A percentile compares a stretch with the other conserved stretches of the same genome.
Evolutionary conservation across 2,113 vertebrate species (phyloP).

Genomic region (Tetraodon nigroviridis): DNA sequence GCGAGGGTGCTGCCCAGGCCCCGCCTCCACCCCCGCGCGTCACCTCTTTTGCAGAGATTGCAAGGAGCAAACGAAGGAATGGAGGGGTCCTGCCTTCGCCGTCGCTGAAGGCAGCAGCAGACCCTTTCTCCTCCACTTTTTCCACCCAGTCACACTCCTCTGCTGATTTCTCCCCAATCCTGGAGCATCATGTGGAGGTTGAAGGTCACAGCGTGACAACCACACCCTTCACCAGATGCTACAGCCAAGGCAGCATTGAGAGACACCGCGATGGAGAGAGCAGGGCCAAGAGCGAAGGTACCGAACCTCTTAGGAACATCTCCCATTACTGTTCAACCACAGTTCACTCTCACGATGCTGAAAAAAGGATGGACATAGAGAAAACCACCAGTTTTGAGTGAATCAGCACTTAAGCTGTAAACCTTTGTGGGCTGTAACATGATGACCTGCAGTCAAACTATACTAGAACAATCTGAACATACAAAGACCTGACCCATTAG

Average conservation of each 20-base stretch:
- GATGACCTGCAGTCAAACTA: too few relatives aligned
- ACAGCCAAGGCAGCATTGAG: slow-evolving; percentile 73
- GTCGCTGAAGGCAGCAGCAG: slow-evolving; percentile 68
- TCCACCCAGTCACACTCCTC: slow-evolving; percentile 72
- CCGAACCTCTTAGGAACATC: background rate
- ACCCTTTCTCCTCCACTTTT: slow-evolving; percentile 66
- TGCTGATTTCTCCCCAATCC: slow-evolving; percentile 84
- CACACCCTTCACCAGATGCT: slow-evolving; percentile 71
- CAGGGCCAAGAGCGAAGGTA: slow-evolving; percentile 68
- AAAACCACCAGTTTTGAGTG: too few relatives aligned
- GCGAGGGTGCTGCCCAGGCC: slow-evolving; percentile 72
- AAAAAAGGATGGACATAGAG: too few relatives aligned
- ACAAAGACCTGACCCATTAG: background rate
- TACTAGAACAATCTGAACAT: too few relatives aligned
- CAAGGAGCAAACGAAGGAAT: slow-evolving; percentile 82
- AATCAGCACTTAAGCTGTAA: too few relatives aligned
- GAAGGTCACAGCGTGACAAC: slow-evolving; percentile 67
- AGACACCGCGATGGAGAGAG: slow-evolving; percentile 44
- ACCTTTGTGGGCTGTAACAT: too few relatives aligned
- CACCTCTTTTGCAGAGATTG: slow-evolving; percentile 93
- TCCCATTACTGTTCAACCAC: too few relatives aligned
- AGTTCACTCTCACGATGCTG: too few relatives aligned
- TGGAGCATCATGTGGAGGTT: slow-evolving; percentile 57
- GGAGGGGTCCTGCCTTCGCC: slow-evolving; percentile 61
- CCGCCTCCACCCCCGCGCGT: slow-evolving; percentile 77